Percentiles rank a stretch among this genome's conserved stretches.
phyloP scores from a whole-genome alignment of 2,888 invertebrate species.

The Stratiomys singularior region DNA sequence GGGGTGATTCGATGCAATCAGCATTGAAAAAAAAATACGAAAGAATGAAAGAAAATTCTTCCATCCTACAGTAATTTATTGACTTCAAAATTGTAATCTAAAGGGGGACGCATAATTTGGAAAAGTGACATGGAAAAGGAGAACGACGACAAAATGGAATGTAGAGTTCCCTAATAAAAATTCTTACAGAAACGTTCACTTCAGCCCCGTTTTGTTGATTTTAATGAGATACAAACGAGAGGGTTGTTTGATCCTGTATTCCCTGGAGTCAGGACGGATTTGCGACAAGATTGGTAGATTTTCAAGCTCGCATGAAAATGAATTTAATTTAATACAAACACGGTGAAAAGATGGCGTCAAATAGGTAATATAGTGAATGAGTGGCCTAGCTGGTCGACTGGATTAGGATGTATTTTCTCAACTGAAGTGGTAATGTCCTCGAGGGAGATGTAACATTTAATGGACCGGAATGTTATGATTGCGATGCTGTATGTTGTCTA shows the following conservation, averaged over 20 bases:
- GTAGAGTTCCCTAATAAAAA: neutral
- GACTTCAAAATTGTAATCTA: conserved; percentile 11
- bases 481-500: conserved; percentile 6
- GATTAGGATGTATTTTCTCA: neutral
- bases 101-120: neutral
- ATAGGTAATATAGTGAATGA: neutral
- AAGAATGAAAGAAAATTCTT: conserved; percentile 32
- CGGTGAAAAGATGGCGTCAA: conserved; percentile 21
- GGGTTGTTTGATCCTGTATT: conserved; percentile 17
- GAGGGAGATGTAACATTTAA: conserved; percentile 14
- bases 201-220: neutral
- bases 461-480: conserved; percentile 32
- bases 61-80: conserved; percentile 20
- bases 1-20: conserved; percentile 21
- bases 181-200: neutral
- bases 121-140: neutral
- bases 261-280: neutral
- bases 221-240: conserved; percentile 9
- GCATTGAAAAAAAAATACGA: too few relatives aligned
- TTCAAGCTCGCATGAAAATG: neutral
- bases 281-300: conserved; percentile 26
- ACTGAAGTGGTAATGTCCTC: conserved; percentile 6
- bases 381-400: neutral
- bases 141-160: neutral
- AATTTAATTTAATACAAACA: conserved; percentile 29